Evolutionary conservation across 2,888 invertebrate genomes (phyloP), one percentile per base, ranked within the genome.

Genomic region (Cephus nigrinus): DNA sequence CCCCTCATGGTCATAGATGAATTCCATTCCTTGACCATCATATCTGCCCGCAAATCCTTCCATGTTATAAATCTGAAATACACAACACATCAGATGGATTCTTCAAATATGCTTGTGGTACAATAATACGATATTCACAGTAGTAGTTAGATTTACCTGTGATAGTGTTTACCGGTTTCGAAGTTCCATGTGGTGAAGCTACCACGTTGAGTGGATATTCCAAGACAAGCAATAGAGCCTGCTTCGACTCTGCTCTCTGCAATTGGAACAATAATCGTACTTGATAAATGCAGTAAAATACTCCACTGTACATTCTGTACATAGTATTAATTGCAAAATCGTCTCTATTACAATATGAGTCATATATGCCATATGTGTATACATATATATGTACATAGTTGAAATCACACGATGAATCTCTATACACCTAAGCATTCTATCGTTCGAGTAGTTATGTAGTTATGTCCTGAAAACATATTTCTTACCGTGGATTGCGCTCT

Each of bases 131-230:
- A 5, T 55, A 55, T 55, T 55, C 23, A 23, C 40, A 23, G 23
- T 55, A 55, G 9, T 55, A 55, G 23, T 32, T 30, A 2, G 31
- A 73, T 81, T 78, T 80, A 90, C 91, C 95, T 96, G 90, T 97
- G 97, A 91, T 95, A 97, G 35, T 95, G 94, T 85, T 94, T 93
- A 1, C 96, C 95, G 15, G 95, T 96, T 75, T 93, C 92, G 86
- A 94, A 94, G 85, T 97, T 95, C 98, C 98, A 98, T 4, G 96
- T 96, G 1, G 96, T 93, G 89, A 98, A 97, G 68, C 96, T 96
- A 82, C 95, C 93, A 84, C 98, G 93, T 88, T 97, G 97, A 1
- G 96, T 96, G 0, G 97, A 95, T 85, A 98, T 94, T 3, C 97
- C 97, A 88, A 99, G 92, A 76, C 96, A 96, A 40, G 94, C 94